Evolutionary conservation across 1,140 invertebrate species (phyloP).

Genomic region (Drosophila parvula): DNA sequence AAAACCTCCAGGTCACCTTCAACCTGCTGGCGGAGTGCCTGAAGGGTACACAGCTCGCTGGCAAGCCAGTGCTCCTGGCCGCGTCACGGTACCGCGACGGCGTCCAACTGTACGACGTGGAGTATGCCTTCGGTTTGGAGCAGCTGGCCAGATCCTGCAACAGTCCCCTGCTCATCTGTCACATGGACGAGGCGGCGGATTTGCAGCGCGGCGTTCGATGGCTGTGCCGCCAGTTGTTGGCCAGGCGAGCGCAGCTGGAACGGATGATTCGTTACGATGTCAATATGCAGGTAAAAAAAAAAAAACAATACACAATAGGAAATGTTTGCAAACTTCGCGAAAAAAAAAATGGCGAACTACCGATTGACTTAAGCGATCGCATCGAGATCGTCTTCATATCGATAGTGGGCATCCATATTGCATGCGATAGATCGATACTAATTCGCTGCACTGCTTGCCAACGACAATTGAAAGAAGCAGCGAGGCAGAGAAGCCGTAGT

Average conservation of each 20-base stretch:
- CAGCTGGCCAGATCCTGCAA: constrained; percentile 46
- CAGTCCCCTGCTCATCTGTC: constrained; percentile 61
- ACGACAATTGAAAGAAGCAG: too few species aligned
- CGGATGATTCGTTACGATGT: constrained; percentile 64
- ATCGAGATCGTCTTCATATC: too few species aligned
- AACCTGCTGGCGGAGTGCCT: constrained; percentile 43
- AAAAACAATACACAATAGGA: neutral
- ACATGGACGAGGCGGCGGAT: constrained; percentile 31
- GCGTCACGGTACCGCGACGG: constrained; percentile 62
- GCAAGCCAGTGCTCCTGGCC: constrained; percentile 68
- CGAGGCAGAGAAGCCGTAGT: too few species aligned
- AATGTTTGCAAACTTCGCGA: neutral
- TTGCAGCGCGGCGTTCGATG: constrained; percentile 49
- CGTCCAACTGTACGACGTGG: constrained; percentile 75
- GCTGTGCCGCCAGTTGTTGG: constrained; percentile 56
- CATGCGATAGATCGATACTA: too few species aligned
- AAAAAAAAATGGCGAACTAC: neutral
- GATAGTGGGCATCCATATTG: neutral
- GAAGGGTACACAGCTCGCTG: constrained; percentile 46
- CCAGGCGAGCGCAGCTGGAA: constrained; percentile 32
- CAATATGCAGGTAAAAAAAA: constrained; percentile 61
- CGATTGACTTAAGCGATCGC: neutral
- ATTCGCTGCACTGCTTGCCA: too few species aligned
- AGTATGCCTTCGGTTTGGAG: constrained; percentile 64
- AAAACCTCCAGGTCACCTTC: constrained; percentile 47